Conservation (phyloP, 1,140 invertebrate species). For the Ephestia elutella region DNA sequence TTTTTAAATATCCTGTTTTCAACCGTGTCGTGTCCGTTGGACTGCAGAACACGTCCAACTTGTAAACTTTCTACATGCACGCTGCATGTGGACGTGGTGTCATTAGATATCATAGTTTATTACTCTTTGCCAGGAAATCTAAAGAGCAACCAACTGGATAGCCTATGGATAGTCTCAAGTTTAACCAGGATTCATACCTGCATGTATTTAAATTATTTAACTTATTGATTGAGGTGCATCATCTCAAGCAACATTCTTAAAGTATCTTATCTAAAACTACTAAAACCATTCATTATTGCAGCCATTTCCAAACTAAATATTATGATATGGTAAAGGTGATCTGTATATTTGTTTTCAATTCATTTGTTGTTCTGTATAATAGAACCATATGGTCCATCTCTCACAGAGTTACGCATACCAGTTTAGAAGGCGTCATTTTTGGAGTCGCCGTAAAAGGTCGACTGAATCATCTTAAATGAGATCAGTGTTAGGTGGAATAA, state of each 20-base stretch:
- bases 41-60: not conserved
- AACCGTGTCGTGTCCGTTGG: not conserved
- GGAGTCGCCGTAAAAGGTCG: slow-evolving; percentile 29
- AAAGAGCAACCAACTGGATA: not conserved
- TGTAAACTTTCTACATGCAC: not conserved
- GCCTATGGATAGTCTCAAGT: no score
- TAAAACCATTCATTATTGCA: no score
- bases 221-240: no score
- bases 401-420: not conserved
- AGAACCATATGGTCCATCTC: not conserved
- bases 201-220: no score
- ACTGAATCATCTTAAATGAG: slow-evolving; percentile 49
- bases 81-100: not conserved
- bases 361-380: not conserved
- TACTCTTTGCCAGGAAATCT: not conserved
- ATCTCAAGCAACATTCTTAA: no score
- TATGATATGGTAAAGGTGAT: not conserved
- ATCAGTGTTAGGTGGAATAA: slow-evolving; percentile 31
- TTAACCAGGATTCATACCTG: no score
- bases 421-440: slow-evolving; percentile 11
- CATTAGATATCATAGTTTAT: not conserved
- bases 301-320: not conserved
- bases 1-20: no score
- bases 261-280: no score
- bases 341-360: not conserved